Conservation (phyloP, 2,113 vertebrate genomes). For the Nesospiza acunhae region DNA sequence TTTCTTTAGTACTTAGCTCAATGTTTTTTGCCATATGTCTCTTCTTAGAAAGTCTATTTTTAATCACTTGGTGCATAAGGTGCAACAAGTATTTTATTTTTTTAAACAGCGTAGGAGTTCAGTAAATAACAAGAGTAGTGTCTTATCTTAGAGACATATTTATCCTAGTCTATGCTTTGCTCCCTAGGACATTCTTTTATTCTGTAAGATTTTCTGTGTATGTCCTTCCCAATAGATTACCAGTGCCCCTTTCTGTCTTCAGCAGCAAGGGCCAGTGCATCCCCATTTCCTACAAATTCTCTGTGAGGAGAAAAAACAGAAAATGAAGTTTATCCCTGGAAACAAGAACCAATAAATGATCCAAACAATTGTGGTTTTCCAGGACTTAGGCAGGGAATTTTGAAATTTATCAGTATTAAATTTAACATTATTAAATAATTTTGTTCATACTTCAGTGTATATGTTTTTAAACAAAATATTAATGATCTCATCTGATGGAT, state of each 20-base stretch:
- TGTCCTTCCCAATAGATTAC: neutral
- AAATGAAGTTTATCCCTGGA: neutral
- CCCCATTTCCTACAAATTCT: neutral
- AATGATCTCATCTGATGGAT: neutral
- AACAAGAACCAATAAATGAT: neutral
- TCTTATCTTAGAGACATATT: neutral
- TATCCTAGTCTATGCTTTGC: neutral
- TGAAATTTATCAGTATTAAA: neutral
- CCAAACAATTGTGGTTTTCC: neutral
- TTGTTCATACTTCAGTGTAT: neutral
- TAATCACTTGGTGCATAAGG: neutral
- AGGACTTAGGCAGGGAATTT: neutral
- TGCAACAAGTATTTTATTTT: constrained; percentile 25
- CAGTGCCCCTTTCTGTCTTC: neutral
- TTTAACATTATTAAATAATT: neutral
- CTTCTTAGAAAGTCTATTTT: neutral
- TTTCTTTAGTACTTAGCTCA: neutral
- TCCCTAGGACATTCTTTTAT: neutral
- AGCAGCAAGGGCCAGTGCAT: neutral
- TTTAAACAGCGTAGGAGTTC: constrained; percentile 7
- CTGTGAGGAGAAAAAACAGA: neutral
- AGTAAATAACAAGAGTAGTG: neutral
- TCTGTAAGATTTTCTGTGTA: neutral
- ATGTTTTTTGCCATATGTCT: neutral
- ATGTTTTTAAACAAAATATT: neutral